Evolutionary conservation across 1,140 invertebrate genomes (phyloP).

Genomic region (Bacillus rossius): DNA sequence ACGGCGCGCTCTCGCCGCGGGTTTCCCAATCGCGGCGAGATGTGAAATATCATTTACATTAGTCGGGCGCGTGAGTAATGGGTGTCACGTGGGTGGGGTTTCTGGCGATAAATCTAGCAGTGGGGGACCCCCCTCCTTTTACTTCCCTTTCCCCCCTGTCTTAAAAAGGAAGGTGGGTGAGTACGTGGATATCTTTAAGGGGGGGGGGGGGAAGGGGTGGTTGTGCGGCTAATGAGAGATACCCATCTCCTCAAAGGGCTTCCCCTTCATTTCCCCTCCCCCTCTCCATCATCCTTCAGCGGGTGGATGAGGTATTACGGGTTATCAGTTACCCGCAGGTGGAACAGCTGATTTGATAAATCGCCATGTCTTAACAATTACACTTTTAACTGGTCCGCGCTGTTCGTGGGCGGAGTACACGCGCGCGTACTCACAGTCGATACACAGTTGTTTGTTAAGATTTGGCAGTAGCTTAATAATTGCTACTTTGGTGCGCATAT

Average conservation of each 20-base stretch:
- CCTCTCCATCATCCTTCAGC: background rate
- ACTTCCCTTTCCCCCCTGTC: background rate
- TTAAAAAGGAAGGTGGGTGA: background rate
- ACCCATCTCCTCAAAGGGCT: background rate
- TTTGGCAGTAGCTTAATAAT: no score
- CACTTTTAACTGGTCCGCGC: background rate
- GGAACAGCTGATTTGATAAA: background rate
- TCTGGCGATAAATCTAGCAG: conserved; percentile 8
- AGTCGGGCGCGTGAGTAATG: conserved; percentile 2
- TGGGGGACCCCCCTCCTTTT: background rate
- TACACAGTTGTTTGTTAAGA: no score
- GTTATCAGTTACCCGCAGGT: background rate
- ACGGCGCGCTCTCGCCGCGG: background rate
- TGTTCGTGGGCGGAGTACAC: background rate
- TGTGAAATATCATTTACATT: conserved; percentile 14
- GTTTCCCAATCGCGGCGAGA: background rate
- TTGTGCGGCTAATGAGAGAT: conserved; percentile 1
- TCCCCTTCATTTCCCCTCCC: background rate
- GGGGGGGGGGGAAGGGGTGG: background rate
- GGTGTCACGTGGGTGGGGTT: conserved; percentile 7
- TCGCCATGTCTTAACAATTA: background rate
- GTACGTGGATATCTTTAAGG: no score
- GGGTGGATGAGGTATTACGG: no score
- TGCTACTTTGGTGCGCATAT: no score
- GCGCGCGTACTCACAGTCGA: background rate